Base-by-base conservation (phyloP, 1,140 invertebrate species). In the Lerema accius region DNA sequence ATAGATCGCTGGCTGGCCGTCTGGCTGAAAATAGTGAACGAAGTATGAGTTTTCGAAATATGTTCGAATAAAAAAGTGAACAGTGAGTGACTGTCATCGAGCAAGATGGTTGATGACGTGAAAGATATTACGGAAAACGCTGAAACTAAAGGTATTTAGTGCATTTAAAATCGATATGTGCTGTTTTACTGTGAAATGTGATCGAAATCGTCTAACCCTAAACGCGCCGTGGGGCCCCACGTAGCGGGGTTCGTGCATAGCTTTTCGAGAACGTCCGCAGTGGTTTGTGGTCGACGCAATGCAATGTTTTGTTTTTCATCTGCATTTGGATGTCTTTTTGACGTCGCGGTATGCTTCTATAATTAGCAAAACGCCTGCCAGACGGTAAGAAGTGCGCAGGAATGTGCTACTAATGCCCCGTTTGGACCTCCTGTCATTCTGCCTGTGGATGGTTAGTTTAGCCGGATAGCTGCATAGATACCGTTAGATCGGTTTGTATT, bases 81-180 rank as follows among this genome's bases (percentile, higher is more conserved):
- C 76, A 87, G 85, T 88, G 84, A 83, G 81, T 86, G 84, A 88
- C 82, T 86, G 84, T 89, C 86, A 88, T 84, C 85, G 68, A 83
- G 86, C 86, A 89, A 89, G 82, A 89, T 89, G 86, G 86, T 88
- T 86, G 85, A 88, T 88, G 86, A 89, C 86, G 86, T 88, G 86
- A 88, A 83, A 86, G 80, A 89, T 84, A 82, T 86, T 80, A 83
- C 78, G 74, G 86, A 89, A 89, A 89, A 86, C 84, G 86, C 86
- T 82, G 86, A 89, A 86, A 86, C 82, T 80, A 88, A 86, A 89
- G 86, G 86, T 89, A 89, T 79, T 79, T 76, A 78, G 84, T 89
- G 84, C 72, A 84, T 86, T 89, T 82, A 82, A 76, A 85, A 81
- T 87, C 78, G 58, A 80, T 85, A 84, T 76, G 86, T 89, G 82